Evolutionary conservation across 2,113 vertebrate species (phyloP).

Genomic region (Mugil cephalus): DNA sequence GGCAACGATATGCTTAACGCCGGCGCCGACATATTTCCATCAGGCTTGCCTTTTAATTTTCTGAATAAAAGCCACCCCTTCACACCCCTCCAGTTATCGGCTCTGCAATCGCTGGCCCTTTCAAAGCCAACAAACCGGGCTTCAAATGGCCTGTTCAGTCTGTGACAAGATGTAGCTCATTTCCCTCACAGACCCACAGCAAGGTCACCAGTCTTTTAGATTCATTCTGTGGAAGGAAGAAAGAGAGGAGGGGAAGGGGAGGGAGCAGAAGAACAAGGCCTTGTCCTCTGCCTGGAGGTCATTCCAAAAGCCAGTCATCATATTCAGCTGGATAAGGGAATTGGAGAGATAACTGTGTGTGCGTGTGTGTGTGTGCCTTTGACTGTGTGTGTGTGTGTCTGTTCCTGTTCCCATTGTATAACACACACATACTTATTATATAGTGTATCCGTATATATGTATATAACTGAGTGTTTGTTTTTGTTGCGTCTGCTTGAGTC

Average conservation of each 20-base stretch:
- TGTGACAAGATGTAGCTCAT: constrained; percentile 96
- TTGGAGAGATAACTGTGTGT: constrained; percentile 76
- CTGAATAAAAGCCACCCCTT: constrained; percentile 88
- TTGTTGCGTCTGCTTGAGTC: constrained; percentile 24
- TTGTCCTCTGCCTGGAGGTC: constrained; percentile 93
- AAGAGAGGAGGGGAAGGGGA: constrained; percentile 82
- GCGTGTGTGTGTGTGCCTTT: constrained; percentile 34
- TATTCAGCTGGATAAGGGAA: constrained; percentile 87
- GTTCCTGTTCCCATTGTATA: neutral
- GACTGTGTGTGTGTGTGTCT: constrained; percentile 23
- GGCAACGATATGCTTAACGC: constrained; percentile 62
- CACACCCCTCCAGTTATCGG: constrained; percentile 86
- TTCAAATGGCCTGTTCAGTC: constrained; percentile 92
- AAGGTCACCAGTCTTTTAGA: constrained; percentile 97
- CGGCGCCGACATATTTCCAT: constrained; percentile 82
- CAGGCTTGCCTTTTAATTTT: constrained; percentile 92
- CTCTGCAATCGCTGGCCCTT: constrained; percentile 88
- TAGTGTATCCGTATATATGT: neutral
- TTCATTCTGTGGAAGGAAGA: constrained; percentile 92
- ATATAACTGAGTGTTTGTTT: constrained; percentile 31
- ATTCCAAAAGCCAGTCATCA: constrained; percentile 90
- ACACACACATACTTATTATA: neutral
- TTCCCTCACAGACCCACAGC: constrained; percentile 93
- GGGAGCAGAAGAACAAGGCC: constrained; percentile 89
- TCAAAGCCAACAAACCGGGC: constrained; percentile 92